These are phyloP conservation scores for Leptarthrus brevirostris DNA, from an alignment of 2,888 invertebrate species.

Conservation along the genomic window DNA sequence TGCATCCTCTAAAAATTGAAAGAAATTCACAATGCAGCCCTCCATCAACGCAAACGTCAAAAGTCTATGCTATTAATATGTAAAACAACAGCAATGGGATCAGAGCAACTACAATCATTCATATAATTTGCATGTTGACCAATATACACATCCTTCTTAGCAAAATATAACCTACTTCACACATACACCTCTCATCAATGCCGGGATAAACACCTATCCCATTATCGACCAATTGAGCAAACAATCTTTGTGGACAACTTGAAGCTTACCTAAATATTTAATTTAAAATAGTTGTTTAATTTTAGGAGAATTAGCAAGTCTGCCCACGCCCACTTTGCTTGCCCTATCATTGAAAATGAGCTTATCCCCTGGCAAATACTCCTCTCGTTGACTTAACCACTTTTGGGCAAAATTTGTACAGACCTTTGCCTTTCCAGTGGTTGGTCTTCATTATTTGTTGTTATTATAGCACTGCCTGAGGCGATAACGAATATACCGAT, in stretches of 20 bases:
- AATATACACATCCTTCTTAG: too few relatives aligned
- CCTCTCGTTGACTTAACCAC: conserved; percentile 35
- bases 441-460: conserved; percentile 22
- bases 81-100: too few relatives aligned
- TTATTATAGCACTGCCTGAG: conserved; percentile 24
- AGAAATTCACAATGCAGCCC: too few relatives aligned
- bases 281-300: conserved; percentile 26
- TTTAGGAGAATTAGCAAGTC: conserved; percentile 17
- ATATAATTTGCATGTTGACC: too few relatives aligned
- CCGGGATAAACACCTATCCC: too few relatives aligned
- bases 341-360: not conserved
- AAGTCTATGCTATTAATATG: too few relatives aligned
- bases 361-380: conserved; percentile 13
- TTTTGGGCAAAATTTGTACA: conserved; percentile 14
- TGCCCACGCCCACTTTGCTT: not conserved
- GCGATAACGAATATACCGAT: conserved; percentile 7
- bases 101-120: too few relatives aligned
- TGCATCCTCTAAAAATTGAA: too few relatives aligned
- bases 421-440: conserved; percentile 33
- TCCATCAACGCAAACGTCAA: too few relatives aligned
- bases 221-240: conserved; percentile 14
- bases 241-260: not conserved
- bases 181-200: too few relatives aligned
- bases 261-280: conserved; percentile 7
- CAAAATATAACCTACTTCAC: too few relatives aligned